These are phyloP conservation scores for Taenaris catops DNA, from an alignment of 2,888 invertebrate species.

Conservation along the genomic window DNA sequence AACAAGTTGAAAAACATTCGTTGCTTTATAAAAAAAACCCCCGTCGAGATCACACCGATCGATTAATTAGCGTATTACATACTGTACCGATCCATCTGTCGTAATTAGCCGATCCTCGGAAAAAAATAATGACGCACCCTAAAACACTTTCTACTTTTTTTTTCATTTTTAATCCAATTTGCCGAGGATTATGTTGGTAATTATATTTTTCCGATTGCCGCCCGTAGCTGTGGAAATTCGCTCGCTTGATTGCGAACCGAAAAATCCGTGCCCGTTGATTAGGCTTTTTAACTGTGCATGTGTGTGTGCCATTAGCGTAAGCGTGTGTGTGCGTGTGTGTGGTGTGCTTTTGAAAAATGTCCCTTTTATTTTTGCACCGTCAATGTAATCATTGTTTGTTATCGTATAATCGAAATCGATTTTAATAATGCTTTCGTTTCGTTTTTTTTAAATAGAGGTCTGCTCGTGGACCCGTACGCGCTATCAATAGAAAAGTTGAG, in stretches of 20 bases:
- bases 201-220: slow-evolving; percentile 79
- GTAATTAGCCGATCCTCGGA: slow-evolving; percentile 74
- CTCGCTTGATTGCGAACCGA: slow-evolving; percentile 66
- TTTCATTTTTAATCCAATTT: slow-evolving; percentile 80
- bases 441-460: no score
- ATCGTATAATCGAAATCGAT: not conserved
- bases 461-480: no score
- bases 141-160: slow-evolving; percentile 74
- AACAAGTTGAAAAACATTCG: slow-evolving; percentile 25
- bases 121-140: slow-evolving; percentile 78
- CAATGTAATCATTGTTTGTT: slow-evolving; percentile 1
- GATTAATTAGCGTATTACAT: slow-evolving; percentile 78
- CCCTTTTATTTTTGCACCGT: slow-evolving; percentile 1
- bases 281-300: slow-evolving; percentile 45
- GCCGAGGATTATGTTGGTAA: slow-evolving; percentile 78
- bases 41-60: slow-evolving; percentile 51
- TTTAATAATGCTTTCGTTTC: not conserved
- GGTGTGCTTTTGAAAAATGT: slow-evolving; percentile 13
- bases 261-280: slow-evolving; percentile 62
- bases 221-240: slow-evolving; percentile 57
- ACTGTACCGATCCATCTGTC: slow-evolving; percentile 73
- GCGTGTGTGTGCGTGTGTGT: slow-evolving; percentile 22
- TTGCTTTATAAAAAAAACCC: slow-evolving; percentile 47
- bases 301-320: slow-evolving; percentile 15
- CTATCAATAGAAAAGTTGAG: no score